phyloP scores from a whole-genome alignment of 1,140 invertebrate genomes.

The Melitaea cinxia region DNA sequence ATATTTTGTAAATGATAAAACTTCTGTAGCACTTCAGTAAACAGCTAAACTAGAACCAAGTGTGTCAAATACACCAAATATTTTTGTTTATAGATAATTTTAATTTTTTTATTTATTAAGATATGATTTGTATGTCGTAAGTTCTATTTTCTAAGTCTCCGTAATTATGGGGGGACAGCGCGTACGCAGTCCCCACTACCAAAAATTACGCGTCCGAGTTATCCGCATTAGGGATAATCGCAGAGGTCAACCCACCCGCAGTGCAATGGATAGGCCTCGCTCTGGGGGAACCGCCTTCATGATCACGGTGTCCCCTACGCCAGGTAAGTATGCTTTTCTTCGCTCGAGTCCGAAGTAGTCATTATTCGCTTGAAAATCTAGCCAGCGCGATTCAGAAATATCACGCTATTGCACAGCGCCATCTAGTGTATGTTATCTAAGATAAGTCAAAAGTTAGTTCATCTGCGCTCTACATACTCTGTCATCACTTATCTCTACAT shows the following conservation, averaged over 20 bases:
- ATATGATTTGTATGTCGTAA: too few species aligned
- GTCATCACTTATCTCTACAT: background rate
- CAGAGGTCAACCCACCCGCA: constrained; percentile 19
- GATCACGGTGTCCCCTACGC: constrained; percentile 14
- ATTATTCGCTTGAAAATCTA: background rate
- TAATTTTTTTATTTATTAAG: too few species aligned
- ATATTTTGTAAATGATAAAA: too few species aligned
- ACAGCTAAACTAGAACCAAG: too few species aligned
- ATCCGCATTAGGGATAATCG: constrained; percentile 22
- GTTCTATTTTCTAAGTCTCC: background rate
- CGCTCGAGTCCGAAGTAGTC: background rate
- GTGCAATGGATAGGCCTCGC: constrained; percentile 16
- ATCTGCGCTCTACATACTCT: background rate
- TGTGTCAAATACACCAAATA: too few species aligned
- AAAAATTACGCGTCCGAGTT: constrained; percentile 15
- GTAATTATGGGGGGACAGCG: background rate
- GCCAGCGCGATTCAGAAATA: constrained; percentile 6
- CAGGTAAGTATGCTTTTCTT: constrained; percentile 4
- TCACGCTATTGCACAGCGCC: background rate
- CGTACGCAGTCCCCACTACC: constrained; percentile 12
- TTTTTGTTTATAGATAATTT: too few species aligned
- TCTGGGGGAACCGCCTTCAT: constrained; percentile 16
- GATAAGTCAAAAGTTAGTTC: background rate
- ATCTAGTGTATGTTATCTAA: background rate
- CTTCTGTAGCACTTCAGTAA: too few species aligned